These are phyloP conservation scores for Ellobium chinense DNA, from an alignment of 2,888 invertebrate genomes.

Conservation along the genomic window DNA sequence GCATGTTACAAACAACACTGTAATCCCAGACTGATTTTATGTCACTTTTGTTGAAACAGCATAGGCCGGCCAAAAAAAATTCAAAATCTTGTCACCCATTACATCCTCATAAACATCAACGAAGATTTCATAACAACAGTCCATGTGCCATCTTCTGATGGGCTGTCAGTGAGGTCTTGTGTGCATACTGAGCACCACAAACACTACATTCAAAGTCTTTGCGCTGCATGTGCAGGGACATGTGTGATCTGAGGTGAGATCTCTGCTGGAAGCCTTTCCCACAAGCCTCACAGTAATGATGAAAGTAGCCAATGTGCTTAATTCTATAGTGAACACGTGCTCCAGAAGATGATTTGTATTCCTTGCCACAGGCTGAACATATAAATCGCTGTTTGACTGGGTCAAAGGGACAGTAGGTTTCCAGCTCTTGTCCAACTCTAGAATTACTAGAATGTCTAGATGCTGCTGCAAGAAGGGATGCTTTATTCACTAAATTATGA, in stretches of 20 bases:
- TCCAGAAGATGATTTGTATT: conserved; percentile 50
- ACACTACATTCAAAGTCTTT: conserved; percentile 48
- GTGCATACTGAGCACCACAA: conserved; percentile 50
- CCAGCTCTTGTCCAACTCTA: conserved; percentile 11
- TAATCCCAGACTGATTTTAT: too few species aligned
- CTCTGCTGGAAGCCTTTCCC: conserved; percentile 53
- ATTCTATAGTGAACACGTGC: conserved; percentile 47
- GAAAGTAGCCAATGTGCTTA: conserved; percentile 49
- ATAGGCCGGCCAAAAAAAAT: too few species aligned
- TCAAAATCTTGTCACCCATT: too few species aligned
- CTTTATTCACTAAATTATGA: conserved; percentile 19
- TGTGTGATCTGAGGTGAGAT: conserved; percentile 50
- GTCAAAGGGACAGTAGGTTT: conserved; percentile 29
- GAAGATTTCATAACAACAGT: not conserved
- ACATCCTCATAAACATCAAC: too few species aligned
- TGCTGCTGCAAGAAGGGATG: conserved; percentile 20
- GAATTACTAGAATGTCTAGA: not conserved
- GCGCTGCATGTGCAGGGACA: conserved; percentile 49
- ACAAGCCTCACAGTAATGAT: conserved; percentile 50
- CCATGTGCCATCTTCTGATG: conserved; percentile 42
- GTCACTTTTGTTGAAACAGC: too few species aligned
- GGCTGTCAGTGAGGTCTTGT: conserved; percentile 51
- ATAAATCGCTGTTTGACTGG: conserved; percentile 7
- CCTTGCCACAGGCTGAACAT: conserved; percentile 49
- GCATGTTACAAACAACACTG: too few species aligned